Evolutionary conservation across 2,113 vertebrate genomes (phyloP).

Genomic region (Emydocephalus ijimae): DNA sequence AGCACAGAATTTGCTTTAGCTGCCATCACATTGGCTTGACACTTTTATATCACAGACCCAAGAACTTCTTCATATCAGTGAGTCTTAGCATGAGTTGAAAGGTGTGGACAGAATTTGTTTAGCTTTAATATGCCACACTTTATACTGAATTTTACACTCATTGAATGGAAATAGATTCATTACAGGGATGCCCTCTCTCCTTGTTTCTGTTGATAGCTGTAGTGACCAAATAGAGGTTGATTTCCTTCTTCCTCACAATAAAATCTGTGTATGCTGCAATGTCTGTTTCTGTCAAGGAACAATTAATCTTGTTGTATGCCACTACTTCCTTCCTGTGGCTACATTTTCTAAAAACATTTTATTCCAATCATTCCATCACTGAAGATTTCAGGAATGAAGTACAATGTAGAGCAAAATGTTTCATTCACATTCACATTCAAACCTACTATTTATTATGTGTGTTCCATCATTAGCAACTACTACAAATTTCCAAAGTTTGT

Average conservation of each 20-base stretch:
- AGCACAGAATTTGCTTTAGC: not conserved
- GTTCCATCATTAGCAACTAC: constrained; percentile 65
- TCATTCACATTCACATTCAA: constrained; percentile 71
- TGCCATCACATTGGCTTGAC: not conserved
- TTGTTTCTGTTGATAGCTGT: not conserved
- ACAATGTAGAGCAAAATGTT: constrained; percentile 68
- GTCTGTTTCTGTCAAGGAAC: constrained; percentile 10
- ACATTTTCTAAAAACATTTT: constrained; percentile 52
- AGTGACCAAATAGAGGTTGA: not conserved
- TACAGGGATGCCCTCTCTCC: not conserved
- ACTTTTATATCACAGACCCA: not conserved
- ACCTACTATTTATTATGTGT: constrained; percentile 77
- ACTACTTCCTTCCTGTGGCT: constrained; percentile 25
- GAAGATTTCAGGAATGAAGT: constrained; percentile 57
- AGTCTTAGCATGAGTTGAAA: not conserved
- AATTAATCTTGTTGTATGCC: constrained; percentile 24
- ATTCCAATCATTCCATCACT: constrained; percentile 49
- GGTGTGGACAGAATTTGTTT: not conserved
- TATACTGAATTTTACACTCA: not conserved
- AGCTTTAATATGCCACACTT: no score
- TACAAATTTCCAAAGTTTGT: constrained; percentile 52
- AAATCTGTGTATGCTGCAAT: constrained; percentile 4
- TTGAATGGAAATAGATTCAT: not conserved
- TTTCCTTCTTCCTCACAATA: not conserved
- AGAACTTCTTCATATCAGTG: not conserved